Base-by-base conservation (phyloP, 1,140 invertebrate genomes). In the Platyscapa corneri region DNA sequence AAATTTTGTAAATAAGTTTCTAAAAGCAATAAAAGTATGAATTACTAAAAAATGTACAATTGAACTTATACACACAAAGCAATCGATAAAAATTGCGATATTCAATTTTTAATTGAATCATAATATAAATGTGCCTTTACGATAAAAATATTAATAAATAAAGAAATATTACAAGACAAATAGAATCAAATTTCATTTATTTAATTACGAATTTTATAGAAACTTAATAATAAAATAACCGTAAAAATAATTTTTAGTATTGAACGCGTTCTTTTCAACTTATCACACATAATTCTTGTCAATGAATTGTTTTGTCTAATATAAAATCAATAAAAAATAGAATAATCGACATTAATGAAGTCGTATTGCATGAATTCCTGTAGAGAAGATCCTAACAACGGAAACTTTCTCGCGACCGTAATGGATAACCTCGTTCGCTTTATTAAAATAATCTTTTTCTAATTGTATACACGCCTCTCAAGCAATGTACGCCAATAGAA, bases 391-490 rank as follows among this genome's bases (percentile, higher is more conserved):
- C 2, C 8, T 6, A 6, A 42, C 27, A 70, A 64, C n/a, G 49
- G 70, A 82, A 74, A 37, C 53, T 32, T 60, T n/a, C n/a, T 79
- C 23, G 32, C n/a, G 23, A 12, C 30, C n/a, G n/a, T 12, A 34
- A n/a, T 16, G 27, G 18, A 46, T 46, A 70, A 20, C 81, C 80
- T 82, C 80, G 80, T 30, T 14, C 3, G 16, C 32, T 56, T 74
- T 75, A 82, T 82, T 74, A 75, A 75, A 82, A 56, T 30, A 23
- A 34, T 20, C 20, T 79, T 79, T 84, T 84, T 67, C 34, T 75
- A 39, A 10, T 75, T 49, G 23, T 37, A 3, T 75, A 75, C 49
- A 60, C 70, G 20, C 32, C 67, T 75, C 32, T 39, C 6, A 56
- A 30, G 32, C 39, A 37, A 39, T n/a, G 20, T 16, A 20, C 42